These are phyloP conservation scores for Cyprinodon brontotheroides DNA, from an alignment of 2,113 vertebrate genomes.

Conservation along the genomic window DNA sequence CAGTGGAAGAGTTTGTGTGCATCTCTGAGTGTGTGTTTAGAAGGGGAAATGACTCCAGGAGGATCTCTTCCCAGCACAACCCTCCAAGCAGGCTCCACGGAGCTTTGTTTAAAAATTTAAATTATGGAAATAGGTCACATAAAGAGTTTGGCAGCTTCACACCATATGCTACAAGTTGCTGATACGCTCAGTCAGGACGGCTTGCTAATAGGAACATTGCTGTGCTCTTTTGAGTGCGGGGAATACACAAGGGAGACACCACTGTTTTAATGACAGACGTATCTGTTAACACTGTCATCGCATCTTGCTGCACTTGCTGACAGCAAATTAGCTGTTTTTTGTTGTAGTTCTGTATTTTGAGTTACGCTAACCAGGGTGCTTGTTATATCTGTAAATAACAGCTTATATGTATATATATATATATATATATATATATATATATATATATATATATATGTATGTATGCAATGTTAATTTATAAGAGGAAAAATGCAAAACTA, in stretches of 20 bases:
- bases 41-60: conserved; percentile 47
- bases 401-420: conserved; percentile 27
- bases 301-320: conserved; percentile 50
- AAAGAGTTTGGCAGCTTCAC: conserved; percentile 67
- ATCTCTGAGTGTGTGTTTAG: conserved; percentile 17
- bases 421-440: conserved; percentile 39
- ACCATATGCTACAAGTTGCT: conserved; percentile 62
- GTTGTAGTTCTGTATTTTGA: conserved; percentile 26
- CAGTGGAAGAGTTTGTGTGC: not conserved
- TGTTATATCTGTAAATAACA: conserved; percentile 27
- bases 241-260: conserved; percentile 38
- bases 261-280: conserved; percentile 54
- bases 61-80: conserved; percentile 47
- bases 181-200: conserved; percentile 62
- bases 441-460: too few relatives aligned
- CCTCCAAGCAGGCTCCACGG: conserved; percentile 59
- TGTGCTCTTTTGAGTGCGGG: conserved; percentile 56
- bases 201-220: conserved; percentile 63
- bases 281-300: conserved; percentile 47
- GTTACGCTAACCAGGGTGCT: conserved; percentile 40
- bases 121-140: conserved; percentile 82
- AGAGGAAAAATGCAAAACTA: conserved; percentile 19
- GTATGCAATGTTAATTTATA: conserved; percentile 22
- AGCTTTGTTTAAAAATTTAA: conserved; percentile 78
- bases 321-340: conserved; percentile 48